Evolutionary conservation across 1,140 invertebrate genomes (phyloP), one percentile per base, ranked within the genome.

Genomic region (Panagrolaimus sp.): DNA sequence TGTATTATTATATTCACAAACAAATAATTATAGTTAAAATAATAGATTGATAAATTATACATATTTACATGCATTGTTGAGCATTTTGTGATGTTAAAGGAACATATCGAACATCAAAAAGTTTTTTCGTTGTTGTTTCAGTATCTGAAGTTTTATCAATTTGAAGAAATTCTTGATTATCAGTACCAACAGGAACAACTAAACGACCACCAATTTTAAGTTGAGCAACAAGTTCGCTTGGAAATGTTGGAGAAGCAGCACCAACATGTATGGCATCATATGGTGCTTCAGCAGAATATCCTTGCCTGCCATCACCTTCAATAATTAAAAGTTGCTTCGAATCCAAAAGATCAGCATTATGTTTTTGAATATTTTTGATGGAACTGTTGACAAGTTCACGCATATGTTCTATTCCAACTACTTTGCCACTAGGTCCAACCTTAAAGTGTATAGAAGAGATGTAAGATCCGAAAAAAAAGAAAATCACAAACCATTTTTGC

Each of bases 21-120:
- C n/a, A n/a, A n/a, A n/a, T n/a, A n/a, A n/a, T n/a, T n/a, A n/a
- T n/a, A n/a, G n/a, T n/a, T n/a, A n/a, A n/a, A n/a, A n/a, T n/a
- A n/a, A n/a, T n/a, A n/a, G n/a, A n/a, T n/a, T n/a, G n/a, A 38
- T 4, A 38, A 4, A 4, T 38, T 7, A 38, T 4, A 38, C 31
- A 38, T 38, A 38, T 2, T 38, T 38, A 38, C 31, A 4, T 38
- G 2, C 31, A 16, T 78, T 69, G 16, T 78, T 92, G 91, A 69
- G 87, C 84, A 20, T 89, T 87, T 84, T 89, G 90, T 83, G 95
- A 92, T 5, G 95, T 98, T 13, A 98, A 86, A 1, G 95, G 95
- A 27, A 98, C 95, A 85, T 95, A 98, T 63, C 95, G 90, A 0
- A 98, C 96, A 43, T 92, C 91, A 91, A 98, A 96, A 0, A 98